A percentile compares a stretch with the other conserved stretches of the same genome.
phyloP scores from a whole-genome alignment of 2,113 vertebrate genomes.

The Rhipidura dahli region DNA sequence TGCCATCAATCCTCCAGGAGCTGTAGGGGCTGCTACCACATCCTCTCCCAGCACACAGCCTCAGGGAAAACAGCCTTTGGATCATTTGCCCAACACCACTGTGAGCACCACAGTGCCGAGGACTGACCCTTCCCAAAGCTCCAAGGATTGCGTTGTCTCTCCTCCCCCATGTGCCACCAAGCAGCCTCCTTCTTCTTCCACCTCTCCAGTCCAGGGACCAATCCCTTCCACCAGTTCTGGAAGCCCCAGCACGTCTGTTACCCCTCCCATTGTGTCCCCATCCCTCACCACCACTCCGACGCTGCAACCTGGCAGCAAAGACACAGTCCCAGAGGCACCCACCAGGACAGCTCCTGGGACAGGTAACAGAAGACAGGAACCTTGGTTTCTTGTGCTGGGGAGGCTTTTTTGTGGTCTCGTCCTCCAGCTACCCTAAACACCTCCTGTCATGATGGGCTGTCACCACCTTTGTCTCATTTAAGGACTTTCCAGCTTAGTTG shows the following conservation, averaged over 20 bases:
- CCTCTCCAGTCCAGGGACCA: not conserved
- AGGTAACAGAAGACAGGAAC: not conserved
- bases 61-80: not conserved
- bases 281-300: not conserved
- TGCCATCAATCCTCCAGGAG: accelerated
- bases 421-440: not conserved
- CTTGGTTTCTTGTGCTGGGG: not conserved
- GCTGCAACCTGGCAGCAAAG: not conserved
- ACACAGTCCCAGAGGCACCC: not conserved
- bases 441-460: not conserved
- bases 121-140: not conserved
- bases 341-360: not conserved
- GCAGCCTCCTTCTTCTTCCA: not conserved
- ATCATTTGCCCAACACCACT: not conserved
- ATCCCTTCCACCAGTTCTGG: not conserved
- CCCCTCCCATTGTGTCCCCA: accelerated
- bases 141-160: accelerated
- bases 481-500: accelerated
- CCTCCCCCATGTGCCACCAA: accelerated
- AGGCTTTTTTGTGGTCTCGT: not conserved
- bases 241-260: not conserved
- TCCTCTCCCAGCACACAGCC: accelerated
- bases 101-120: accelerated
- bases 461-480: not conserved
- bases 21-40: accelerated